Conservation (phyloP, 2,113 vertebrate genomes). For the Odontophorus gujanensis region DNA sequence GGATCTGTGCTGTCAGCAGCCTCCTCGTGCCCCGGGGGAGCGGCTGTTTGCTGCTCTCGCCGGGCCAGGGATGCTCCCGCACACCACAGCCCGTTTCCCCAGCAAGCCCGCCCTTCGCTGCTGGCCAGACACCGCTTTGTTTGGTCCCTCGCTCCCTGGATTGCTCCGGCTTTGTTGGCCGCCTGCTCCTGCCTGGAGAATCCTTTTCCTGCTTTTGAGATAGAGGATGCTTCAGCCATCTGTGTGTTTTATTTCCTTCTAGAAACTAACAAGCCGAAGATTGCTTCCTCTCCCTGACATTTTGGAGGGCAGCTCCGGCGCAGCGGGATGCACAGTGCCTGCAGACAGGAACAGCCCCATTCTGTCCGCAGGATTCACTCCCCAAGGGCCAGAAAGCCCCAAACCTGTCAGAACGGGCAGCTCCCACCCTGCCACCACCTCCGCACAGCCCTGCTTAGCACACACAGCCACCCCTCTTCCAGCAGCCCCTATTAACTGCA, state of each 20-base stretch:
- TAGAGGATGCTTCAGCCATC: constrained; percentile 68
- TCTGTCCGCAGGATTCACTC: not conserved
- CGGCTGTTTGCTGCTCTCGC: constrained; percentile 39
- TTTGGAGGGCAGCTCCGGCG: constrained; percentile 18
- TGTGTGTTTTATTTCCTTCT: constrained; percentile 64
- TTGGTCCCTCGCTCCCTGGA: constrained; percentile 3
- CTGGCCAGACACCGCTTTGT: constrained; percentile 40
- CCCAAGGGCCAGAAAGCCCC: not conserved
- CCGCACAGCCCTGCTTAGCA: not conserved
- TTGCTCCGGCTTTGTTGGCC: not conserved
- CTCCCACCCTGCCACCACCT: not conserved
- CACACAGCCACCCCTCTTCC: constrained; percentile 13
- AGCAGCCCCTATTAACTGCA: constrained; percentile 39
- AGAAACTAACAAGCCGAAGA: constrained; percentile 64
- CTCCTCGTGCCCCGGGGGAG: constrained; percentile 39
- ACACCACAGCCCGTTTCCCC: constrained; percentile 62
- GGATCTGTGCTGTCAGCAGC: constrained; percentile 85
- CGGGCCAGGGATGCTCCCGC: constrained; percentile 29
- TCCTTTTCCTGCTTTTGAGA: constrained; percentile 75
- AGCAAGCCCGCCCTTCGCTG: not conserved
- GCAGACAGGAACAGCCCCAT: not conserved
- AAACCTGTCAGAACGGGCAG: not conserved
- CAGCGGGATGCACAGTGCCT: not conserved
- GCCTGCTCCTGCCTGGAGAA: constrained; percentile 55
- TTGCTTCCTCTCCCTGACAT: constrained; percentile 67